A percentile compares a stretch with the other conserved stretches of the same genome.
phyloP scores from a whole-genome alignment of 1,140 invertebrate species.

The Paracyclopina nana region DNA sequence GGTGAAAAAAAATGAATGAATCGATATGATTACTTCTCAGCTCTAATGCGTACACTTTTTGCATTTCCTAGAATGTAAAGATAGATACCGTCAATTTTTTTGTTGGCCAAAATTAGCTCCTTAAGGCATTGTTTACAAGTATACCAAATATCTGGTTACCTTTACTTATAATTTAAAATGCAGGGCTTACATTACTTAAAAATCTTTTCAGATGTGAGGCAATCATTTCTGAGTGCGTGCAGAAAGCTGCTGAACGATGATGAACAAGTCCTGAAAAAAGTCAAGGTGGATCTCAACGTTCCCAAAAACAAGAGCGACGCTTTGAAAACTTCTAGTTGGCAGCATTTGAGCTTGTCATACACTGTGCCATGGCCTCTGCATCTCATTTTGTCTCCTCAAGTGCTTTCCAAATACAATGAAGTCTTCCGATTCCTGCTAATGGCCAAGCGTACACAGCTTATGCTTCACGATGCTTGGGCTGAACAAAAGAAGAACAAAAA shows the following conservation, averaged over 20 bases:
- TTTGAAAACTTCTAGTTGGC: neutral
- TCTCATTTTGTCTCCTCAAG: slow-evolving; percentile 1
- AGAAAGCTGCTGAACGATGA: slow-evolving; percentile 1
- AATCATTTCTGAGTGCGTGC: neutral
- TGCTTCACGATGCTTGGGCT: slow-evolving; percentile 1
- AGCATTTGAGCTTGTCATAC: slow-evolving; percentile 5
- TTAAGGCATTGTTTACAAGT: no score
- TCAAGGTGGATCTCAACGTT: slow-evolving; percentile 2
- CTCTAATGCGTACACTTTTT: no score
- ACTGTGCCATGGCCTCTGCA: slow-evolving; percentile 13
- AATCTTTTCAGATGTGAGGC: slow-evolving; percentile 1
- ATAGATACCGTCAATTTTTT: no score
- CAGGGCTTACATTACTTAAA: no score
- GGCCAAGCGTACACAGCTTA: slow-evolving; percentile 3
- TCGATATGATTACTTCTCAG: no score
- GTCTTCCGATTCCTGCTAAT: slow-evolving; percentile 6
- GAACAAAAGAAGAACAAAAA: slow-evolving; percentile 1
- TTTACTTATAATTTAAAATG: no score
- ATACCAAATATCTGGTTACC: no score
- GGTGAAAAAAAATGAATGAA: no score
- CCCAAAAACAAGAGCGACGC: neutral
- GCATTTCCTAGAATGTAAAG: no score
- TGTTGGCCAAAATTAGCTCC: no score
- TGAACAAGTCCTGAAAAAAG: slow-evolving; percentile 5
- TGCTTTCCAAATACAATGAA: slow-evolving; percentile 2